Conservation (phyloP, 2,113 vertebrate species). For the Bubo scandiacus region DNA sequence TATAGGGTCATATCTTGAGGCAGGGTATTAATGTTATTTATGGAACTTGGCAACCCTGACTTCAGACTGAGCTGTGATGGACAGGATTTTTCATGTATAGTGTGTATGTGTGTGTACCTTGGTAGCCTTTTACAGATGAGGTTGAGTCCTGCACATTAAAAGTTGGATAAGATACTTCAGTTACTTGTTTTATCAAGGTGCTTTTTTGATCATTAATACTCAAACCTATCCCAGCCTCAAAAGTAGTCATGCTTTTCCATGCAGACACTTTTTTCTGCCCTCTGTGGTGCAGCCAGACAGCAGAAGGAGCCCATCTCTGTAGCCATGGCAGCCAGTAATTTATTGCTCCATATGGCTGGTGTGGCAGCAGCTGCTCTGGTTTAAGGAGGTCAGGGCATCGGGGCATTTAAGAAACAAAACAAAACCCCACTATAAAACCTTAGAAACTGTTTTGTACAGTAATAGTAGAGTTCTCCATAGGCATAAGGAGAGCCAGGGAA, state of each 20-base stretch:
- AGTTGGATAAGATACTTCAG: background rate
- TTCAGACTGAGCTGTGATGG: background rate
- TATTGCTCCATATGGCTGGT: conserved; percentile 65
- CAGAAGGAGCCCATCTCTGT: conserved; percentile 53
- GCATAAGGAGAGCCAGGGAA: background rate
- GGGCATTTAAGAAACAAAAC: conserved; percentile 33
- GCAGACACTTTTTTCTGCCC: background rate
- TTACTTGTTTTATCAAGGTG: background rate
- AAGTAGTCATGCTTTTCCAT: background rate
- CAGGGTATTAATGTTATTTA: background rate
- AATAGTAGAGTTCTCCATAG: background rate
- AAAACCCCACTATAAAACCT: background rate
- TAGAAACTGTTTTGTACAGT: background rate
- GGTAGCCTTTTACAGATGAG: background rate
- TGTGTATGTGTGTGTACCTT: background rate
- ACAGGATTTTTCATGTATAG: background rate
- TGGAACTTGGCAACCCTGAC: background rate
- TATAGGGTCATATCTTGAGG: background rate
- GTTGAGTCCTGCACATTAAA: background rate
- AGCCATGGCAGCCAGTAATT: conserved; percentile 66
- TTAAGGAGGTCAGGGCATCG: conserved; percentile 48
- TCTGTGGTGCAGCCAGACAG: conserved; percentile 42
- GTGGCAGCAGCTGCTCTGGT: conserved; percentile 65
- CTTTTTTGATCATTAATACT: background rate
- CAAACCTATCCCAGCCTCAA: background rate